Conservation (phyloP, 2,888 invertebrate species). For the Lepeophtheirus nordmannii region DNA sequence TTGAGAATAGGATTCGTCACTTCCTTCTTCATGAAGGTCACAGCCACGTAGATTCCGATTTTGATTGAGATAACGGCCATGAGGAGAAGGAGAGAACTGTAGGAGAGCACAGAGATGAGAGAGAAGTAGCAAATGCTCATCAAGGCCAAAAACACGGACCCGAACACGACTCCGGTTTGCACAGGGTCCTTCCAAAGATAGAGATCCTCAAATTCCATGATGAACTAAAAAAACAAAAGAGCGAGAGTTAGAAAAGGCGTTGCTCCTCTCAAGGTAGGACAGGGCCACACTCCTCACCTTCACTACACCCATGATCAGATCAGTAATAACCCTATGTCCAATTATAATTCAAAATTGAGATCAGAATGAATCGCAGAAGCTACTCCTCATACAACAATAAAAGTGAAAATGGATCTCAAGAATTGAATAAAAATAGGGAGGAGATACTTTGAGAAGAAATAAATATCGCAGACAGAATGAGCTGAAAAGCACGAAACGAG, state of each 20-base stretch:
- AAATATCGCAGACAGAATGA: too few species aligned
- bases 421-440: too few species aligned
- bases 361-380: too few species aligned
- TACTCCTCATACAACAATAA: too few species aligned
- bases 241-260: constrained; percentile 46
- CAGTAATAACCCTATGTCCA: too few species aligned
- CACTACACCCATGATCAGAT: neutral
- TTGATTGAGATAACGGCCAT: constrained; percentile 80
- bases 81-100: constrained; percentile 69
- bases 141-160: constrained; percentile 68
- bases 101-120: constrained; percentile 84
- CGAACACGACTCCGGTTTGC: constrained; percentile 84
- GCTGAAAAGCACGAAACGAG: too few species aligned
- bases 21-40: constrained; percentile 81
- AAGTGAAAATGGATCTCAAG: too few species aligned
- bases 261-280: too few species aligned
- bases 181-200: constrained; percentile 95
- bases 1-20: constrained; percentile 80
- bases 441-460: too few species aligned
- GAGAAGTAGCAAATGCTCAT: constrained; percentile 88
- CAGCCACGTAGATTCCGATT: constrained; percentile 85
- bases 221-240: constrained; percentile 45
- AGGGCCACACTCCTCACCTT: neutral
- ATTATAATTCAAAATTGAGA: too few species aligned
- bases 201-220: constrained; percentile 52